Conservation (phyloP, 2,113 vertebrate species). For the Setophaga petechia region DNA sequence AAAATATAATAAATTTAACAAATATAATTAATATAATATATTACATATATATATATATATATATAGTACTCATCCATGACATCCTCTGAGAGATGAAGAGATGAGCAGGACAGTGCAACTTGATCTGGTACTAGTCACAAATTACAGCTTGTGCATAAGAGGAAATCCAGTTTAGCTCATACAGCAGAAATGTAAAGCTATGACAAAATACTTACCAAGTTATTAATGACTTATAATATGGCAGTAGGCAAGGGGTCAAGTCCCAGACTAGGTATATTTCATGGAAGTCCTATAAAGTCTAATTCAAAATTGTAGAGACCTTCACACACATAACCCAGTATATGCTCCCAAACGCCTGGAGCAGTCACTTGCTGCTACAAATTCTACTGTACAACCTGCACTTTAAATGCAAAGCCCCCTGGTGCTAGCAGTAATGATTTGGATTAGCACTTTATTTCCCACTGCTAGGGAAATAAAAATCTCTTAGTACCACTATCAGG, state of each 20-base stretch:
- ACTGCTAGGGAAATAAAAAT: constrained; percentile 26
- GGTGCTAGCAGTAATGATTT: background rate
- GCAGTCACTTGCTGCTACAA: background rate
- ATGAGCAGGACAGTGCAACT: background rate
- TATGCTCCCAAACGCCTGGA: background rate
- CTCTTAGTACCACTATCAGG: background rate
- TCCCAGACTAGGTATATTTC: background rate
- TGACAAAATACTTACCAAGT: background rate
- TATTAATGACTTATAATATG: background rate
- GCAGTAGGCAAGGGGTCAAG: background rate
- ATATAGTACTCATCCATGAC: background rate
- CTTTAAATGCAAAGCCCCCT: background rate
- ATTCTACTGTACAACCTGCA: background rate
- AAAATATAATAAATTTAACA: background rate
- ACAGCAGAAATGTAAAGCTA: background rate
- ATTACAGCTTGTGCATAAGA: background rate
- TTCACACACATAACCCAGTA: background rate
- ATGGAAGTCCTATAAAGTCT: background rate
- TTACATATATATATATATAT: background rate
- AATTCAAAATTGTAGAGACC: background rate
- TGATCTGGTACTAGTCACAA: background rate
- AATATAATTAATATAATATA: background rate
- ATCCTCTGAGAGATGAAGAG: background rate
- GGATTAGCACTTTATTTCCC: constrained; percentile 19
- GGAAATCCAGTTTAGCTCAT: background rate